Base-by-base conservation (phyloP, 2,113 vertebrate species). In the Syngnathus floridae region DNA sequence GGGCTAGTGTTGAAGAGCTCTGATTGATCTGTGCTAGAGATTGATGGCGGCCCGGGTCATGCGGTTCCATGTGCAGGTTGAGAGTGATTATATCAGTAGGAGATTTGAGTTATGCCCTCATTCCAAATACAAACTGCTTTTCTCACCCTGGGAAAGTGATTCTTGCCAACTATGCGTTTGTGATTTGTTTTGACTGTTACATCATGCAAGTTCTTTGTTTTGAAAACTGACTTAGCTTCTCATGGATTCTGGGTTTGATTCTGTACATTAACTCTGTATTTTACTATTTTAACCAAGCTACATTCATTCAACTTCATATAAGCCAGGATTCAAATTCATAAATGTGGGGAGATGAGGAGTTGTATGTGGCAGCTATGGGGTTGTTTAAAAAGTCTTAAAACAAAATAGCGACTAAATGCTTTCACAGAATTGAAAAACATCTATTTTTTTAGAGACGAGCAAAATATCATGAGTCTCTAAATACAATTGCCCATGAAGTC, bases 1-100 rank as follows among this genome's bases (percentile, higher is more conserved):
- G 70, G 54, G 37, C 69, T 67, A 65, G 76, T 83, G 81, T 82
- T 84, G 74, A 82, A 46, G 62, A 36, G 62, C 76, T 69, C 59
- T 89, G 87, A 87, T 87, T 81, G 83, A 88, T 89, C 81, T 78
- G 63, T 71, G 74, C 58, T 80, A 65, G 60, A 81, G 79, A 82
- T 86, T 84, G 80, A 81, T 81, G 69, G 71, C 68, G 79, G 84
- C 84, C 72, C 71, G 76, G 65, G 72, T 38, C 63, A 63, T 49
- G 67, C 51, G 7, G 36, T 52, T 55, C 73, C 43, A 57, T 58
- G 62, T 56, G 68, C 60, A 9, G 58, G 35, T 43, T 79, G 49
- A 65, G 75, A 69, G 64, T 68, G 69, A 66, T 80, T 73, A 73
- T 73, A 69, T 75, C 72, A 51, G 65, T 65, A 66, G 67, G 74